phyloP scores from a whole-genome alignment of 2,797 vertebrate species.

The Sylvilagus floridanus region DNA sequence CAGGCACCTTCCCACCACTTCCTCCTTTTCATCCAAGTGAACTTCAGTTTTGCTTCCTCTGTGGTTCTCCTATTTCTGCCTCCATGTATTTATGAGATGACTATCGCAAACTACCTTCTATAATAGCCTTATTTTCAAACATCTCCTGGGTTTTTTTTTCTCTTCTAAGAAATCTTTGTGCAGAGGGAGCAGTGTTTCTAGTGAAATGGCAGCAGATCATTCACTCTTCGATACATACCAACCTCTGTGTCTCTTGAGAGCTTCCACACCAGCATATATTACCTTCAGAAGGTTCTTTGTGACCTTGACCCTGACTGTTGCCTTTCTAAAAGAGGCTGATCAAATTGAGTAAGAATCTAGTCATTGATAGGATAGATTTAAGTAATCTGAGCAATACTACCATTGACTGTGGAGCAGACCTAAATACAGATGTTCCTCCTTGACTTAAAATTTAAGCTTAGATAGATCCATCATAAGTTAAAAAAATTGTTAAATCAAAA shows the following conservation, averaged over 20 bases:
- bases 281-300: neutral
- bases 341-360: neutral
- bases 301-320: neutral
- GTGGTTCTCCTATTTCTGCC: neutral
- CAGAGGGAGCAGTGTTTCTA: neutral
- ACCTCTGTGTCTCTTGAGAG: slow-evolving; percentile 27
- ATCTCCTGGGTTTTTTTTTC: neutral
- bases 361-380: neutral
- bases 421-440: neutral
- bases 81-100: neutral
- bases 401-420: neutral
- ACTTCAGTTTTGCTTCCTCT: neutral
- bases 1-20: neutral
- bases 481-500: neutral
- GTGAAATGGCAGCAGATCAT: neutral
- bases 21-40: neutral
- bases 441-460: neutral
- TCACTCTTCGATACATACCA: neutral
- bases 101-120: slow-evolving; percentile 11
- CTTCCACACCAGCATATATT: neutral
- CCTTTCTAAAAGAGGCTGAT: neutral
- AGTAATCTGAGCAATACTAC: neutral
- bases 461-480: neutral
- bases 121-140: slow-evolving; percentile 1
- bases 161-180: neutral